Evolutionary conservation across 2,888 invertebrate species (phyloP).

Genomic region (Lomographa bimaculata): DNA sequence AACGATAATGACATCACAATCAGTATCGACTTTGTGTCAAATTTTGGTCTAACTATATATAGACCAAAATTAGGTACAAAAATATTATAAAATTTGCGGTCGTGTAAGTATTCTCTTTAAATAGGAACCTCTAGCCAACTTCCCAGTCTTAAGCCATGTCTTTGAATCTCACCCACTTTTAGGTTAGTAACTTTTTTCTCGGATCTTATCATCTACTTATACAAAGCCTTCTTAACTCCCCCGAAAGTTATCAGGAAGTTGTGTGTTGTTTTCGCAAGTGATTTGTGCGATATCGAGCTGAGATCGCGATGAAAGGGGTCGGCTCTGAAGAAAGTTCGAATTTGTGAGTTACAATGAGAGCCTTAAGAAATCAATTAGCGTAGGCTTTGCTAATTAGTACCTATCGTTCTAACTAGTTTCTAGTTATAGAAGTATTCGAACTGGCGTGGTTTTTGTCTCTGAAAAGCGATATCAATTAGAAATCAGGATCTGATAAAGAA

Average conservation of each 20-base stretch:
- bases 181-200: slow-evolving; percentile 24
- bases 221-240: slow-evolving; percentile 30
- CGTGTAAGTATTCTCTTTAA: no score
- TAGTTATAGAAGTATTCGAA: no score
- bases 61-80: no score
- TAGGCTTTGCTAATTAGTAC: neutral
- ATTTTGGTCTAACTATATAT: no score
- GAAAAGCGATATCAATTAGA: no score
- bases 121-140: neutral
- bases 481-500: no score
- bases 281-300: slow-evolving; percentile 28
- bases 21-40: no score
- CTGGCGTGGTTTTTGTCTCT: no score
- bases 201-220: slow-evolving; percentile 33
- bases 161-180: slow-evolving; percentile 25
- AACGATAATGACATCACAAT: no score
- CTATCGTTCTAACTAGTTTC: neutral
- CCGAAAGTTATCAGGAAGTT: slow-evolving; percentile 26
- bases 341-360: slow-evolving; percentile 1
- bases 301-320: slow-evolving; percentile 21
- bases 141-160: slow-evolving; percentile 21
- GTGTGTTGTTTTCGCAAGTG: slow-evolving; percentile 25
- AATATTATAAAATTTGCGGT: no score
- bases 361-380: slow-evolving; percentile 7
- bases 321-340: slow-evolving; percentile 6